Base-by-base conservation (phyloP, 64 coral and sea anemone species). In the Actinia equina region DNA sequence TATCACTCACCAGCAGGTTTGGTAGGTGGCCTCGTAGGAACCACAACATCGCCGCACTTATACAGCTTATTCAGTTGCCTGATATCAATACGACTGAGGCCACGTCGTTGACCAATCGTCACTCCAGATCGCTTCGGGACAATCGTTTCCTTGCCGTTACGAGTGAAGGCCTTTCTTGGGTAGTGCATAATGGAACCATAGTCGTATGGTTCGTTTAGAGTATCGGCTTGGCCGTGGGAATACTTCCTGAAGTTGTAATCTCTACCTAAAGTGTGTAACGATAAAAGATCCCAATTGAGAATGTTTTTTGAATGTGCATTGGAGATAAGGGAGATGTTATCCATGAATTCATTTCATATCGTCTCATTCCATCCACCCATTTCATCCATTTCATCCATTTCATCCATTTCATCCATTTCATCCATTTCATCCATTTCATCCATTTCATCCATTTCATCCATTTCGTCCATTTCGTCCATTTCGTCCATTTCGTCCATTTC, bases 101-200 rank as follows among this genome's bases (percentile, higher is more conserved):
- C 26, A 22, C 3, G 18, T 71, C 91, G 71, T 52, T 88, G 91
- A 7, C 91, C 91, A 79, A 92, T 88, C 0, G 19, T 64, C 15
- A 63, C 49, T 3, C 86, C 86, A 59, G 49, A 49, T 25, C 53
- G 42, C 64, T 92, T 92, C 63, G 87, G 87, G 69, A 88, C 52
- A 65, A 92, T 92, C 27, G 91, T 92, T 5, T 79, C 78, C 82
- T 37, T 59, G 63, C 58, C 44, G 91, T 92, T 92, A 19, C 19
- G 14, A 43, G 86, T 63, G 53, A 92, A 92, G 60, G 91, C 86
- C 4, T 65, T 63, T 20, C 23, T 87, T 4, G 91, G 86, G 20
- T 92, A 92, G 42, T 92, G 91, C 91, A 92, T 92, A 14, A 92
- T 88, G 14, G 86, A 88, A 15, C 53, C 52, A 62, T 92, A 92